A percentile compares a stretch with the other conserved stretches of the same genome.
These are phyloP conservation scores for Oryctes rhinoceros DNA, from an alignment of 1,140 invertebrate genomes.

Conservation along the genomic window DNA sequence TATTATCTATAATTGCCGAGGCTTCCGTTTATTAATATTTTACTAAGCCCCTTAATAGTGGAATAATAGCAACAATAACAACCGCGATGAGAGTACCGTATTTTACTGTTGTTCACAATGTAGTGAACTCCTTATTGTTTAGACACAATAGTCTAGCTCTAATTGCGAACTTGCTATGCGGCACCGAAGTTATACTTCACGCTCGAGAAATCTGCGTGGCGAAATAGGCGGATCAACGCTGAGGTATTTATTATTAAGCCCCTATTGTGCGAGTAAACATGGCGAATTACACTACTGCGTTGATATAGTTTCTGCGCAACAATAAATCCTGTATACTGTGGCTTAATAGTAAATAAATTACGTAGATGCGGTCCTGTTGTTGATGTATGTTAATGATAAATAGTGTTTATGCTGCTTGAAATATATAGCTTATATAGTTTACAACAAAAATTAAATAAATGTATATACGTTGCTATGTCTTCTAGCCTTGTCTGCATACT, in stretches of 20 bases:
- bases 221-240: conserved; percentile 6
- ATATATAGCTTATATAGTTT: too few relatives aligned
- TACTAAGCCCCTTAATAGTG: not conserved
- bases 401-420: too few relatives aligned
- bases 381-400: too few relatives aligned
- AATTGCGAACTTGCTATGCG: not conserved
- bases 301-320: not conserved
- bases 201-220: not conserved
- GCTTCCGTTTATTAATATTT: not conserved
- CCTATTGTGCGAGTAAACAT: not conserved
- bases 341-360: not conserved
- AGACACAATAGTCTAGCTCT: not conserved
- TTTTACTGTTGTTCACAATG: not conserved
- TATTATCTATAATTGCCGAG: conserved; percentile 7
- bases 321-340: too few relatives aligned
- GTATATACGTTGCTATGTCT: too few relatives aligned
- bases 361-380: not conserved
- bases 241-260: conserved; percentile 19
- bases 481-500: too few relatives aligned
- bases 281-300: not conserved
- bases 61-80: conserved; percentile 12
- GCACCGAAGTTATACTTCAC: not conserved
- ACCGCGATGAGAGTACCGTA: not conserved
- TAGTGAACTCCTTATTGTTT: not conserved
- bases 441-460: too few relatives aligned